phyloP scores from a whole-genome alignment of 1,140 invertebrate genomes.

The Ectropis grisescens region DNA sequence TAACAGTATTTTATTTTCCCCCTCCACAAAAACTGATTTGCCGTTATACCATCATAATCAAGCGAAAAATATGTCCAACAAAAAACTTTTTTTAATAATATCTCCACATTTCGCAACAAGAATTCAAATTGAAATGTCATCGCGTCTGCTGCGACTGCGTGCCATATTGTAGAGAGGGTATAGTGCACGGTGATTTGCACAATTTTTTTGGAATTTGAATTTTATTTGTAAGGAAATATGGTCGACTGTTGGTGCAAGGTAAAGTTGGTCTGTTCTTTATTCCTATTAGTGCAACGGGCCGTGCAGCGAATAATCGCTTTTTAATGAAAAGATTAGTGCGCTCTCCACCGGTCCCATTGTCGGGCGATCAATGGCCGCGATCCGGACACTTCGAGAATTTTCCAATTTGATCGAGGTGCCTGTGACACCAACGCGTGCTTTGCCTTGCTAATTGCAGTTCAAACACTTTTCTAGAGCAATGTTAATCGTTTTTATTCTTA shows the following conservation, averaged over 20 bases:
- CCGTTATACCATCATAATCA: no score
- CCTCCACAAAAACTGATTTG: no score
- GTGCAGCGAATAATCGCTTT: slow-evolving; percentile 65
- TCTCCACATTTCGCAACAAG: slow-evolving; percentile 34
- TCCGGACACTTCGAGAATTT: slow-evolving; percentile 50
- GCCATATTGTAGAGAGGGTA: slow-evolving; percentile 38
- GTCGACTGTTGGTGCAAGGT: slow-evolving; percentile 6
- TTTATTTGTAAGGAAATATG: slow-evolving; percentile 4
- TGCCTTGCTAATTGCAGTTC: slow-evolving; percentile 1
- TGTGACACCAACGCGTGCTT: slow-evolving; percentile 22
- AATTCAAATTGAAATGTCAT: slow-evolving; percentile 65
- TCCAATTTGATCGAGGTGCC: slow-evolving; percentile 40
- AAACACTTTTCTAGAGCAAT: neutral
- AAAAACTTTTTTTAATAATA: slow-evolving; percentile 34
- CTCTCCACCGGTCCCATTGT: slow-evolving; percentile 41
- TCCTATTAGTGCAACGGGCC: slow-evolving; percentile 55
- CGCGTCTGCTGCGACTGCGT: slow-evolving; percentile 25
- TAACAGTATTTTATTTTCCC: no score
- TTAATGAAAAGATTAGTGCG: slow-evolving; percentile 67
- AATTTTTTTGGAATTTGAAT: neutral
- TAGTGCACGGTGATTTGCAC: slow-evolving; percentile 6
- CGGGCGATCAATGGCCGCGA: slow-evolving; percentile 36
- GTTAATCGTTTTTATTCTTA: no score
- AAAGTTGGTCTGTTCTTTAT: slow-evolving; percentile 39
- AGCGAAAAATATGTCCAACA: neutral